Base-by-base conservation (phyloP, 2,113 vertebrate genomes). In the Gobio gobio region DNA sequence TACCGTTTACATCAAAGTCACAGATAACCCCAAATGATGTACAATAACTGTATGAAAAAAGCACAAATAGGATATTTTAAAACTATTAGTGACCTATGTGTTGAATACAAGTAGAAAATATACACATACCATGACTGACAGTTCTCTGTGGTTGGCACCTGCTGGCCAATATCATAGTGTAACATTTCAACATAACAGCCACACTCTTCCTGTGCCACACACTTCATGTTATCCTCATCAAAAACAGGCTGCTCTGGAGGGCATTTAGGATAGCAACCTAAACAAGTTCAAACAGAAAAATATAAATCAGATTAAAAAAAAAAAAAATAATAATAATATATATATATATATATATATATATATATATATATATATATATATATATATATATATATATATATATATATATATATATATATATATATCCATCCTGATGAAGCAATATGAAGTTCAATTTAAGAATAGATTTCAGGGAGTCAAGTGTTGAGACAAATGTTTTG, bases 181-280 rank as follows among this genome's bases (percentile, higher is more conserved):
- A 84, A 92, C 86, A 95, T 95, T 7, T 91, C 90, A 8, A 90
- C 94, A 83, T 95, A 97, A 56, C 95, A 92, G 2, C 95, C 95
- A 88, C 97, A 99, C 0, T 89, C 22, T 29, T 92, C 64, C 85
- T 82, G 78, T 14, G 87, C 0, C 36, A 99, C 96, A 82, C 97
- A 99, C 1, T 88, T 92, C 97, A 99, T 99, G 3, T 58, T 89
- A 73, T 96, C 96, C 90, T 99, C 97, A 77, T 99, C 94, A 83
- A 99, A 97, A 92, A 95, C 96, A 1, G 97, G 94, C 1, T 95
- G 81, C 5, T 87, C 84, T 2, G 90, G 68, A 10, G 98, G 96
- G 87, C 98, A 99, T 4, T 94, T 89, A 85, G 98, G 97, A 90
- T 99, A 99, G 89, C 97, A 99, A 43, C 98, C 98, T 99, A 88